A percentile compares a stretch with the other conserved stretches of the same genome.
Evolutionary conservation across 2,888 invertebrate genomes (phyloP).

Genomic region (Aporophyla lueneburgensis): DNA sequence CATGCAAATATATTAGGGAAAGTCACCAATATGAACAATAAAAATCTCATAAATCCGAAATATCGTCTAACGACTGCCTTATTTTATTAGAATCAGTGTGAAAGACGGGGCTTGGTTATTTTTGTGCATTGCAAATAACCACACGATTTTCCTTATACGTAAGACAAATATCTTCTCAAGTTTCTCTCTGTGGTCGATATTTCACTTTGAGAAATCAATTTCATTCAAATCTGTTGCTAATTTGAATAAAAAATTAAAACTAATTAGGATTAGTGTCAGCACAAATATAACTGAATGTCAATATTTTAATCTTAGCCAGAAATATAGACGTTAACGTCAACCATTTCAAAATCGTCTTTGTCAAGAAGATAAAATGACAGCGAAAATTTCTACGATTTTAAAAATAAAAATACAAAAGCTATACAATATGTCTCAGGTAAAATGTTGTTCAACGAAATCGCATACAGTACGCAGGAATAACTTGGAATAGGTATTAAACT

Average conservation of each 20-base stretch:
- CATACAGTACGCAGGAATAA: conserved; percentile 62
- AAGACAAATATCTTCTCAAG: conserved; percentile 16
- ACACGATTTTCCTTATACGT: conserved; percentile 34
- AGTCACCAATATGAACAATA: conserved; percentile 45
- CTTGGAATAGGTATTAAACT: conserved; percentile 68
- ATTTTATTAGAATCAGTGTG: conserved; percentile 45
- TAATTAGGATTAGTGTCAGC: conserved; percentile 48
- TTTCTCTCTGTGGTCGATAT: conserved; percentile 16
- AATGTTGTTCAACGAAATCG: conserved; percentile 63
- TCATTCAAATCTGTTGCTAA: conserved; percentile 9
- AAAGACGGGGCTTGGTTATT: conserved; percentile 18
- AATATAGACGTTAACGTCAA: conserved; percentile 39
- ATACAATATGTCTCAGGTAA: conserved; percentile 65
- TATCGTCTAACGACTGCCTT: conserved; percentile 19
- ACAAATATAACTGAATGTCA: conserved; percentile 3
- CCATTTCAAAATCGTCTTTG: conserved; percentile 44
- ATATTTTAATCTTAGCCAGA: conserved; percentile 32
- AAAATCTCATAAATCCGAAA: conserved; percentile 49
- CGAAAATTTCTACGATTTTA: conserved; percentile 27
- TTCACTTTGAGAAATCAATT: conserved; percentile 28
- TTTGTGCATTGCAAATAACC: conserved; percentile 33
- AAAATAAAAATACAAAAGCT: conserved; percentile 44
- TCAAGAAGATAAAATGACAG: conserved; percentile 38
- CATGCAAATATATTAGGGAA: conserved; percentile 47
- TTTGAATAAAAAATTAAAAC: conserved; percentile 41